phyloP scores from a whole-genome alignment of 2,113 vertebrate genomes.

The Piprites chloris region DNA sequence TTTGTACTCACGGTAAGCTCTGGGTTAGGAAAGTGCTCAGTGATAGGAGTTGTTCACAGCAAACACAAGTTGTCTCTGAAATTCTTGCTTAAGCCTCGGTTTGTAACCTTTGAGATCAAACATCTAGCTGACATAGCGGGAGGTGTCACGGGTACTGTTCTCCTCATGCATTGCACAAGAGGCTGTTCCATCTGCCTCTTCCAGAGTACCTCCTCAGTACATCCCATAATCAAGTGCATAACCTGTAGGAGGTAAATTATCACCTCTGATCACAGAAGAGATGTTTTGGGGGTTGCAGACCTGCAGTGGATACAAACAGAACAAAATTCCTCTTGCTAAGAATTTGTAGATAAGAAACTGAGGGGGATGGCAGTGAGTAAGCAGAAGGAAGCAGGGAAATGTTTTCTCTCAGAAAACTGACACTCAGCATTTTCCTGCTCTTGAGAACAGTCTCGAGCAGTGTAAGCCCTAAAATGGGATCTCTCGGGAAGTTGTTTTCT shows the following conservation, averaged over 20 bases:
- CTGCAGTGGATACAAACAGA: background rate
- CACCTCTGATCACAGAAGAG: background rate
- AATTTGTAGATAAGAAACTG: background rate
- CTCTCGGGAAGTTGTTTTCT: background rate
- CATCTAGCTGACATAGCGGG: background rate
- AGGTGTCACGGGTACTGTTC: background rate
- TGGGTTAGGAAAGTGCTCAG: background rate
- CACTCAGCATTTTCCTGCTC: background rate
- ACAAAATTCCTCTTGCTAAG: background rate
- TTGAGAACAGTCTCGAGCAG: background rate
- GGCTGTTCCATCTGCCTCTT: background rate
- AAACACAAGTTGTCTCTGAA: background rate
- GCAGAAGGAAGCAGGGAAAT: background rate
- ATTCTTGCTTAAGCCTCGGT: background rate
- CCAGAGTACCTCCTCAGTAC: background rate
- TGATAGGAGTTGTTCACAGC: background rate
- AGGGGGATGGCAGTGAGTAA: background rate
- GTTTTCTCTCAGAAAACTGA: background rate
- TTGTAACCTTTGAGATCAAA: background rate
- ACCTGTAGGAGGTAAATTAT: background rate
- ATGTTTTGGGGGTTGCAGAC: background rate
- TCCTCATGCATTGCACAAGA: background rate
- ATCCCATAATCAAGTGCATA: background rate
- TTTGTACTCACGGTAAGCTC: conserved; percentile 88
- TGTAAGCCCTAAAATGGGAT: background rate